phyloP scores from a whole-genome alignment of 2,888 invertebrate species.

The Ectemnius lituratus region DNA sequence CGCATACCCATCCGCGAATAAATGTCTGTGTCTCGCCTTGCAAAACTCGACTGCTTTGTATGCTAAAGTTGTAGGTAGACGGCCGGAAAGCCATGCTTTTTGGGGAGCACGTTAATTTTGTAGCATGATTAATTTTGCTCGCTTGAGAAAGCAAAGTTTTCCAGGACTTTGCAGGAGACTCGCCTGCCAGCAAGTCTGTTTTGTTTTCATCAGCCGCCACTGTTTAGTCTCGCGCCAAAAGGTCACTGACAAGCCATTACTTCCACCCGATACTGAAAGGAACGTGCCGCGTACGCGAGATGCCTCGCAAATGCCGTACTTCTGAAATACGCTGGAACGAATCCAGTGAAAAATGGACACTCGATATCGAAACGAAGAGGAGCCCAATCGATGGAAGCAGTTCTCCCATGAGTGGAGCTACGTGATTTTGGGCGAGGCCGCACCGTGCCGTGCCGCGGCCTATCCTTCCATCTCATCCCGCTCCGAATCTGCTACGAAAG shows the following conservation, averaged over 20 bases:
- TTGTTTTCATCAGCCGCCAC: constrained; percentile 62
- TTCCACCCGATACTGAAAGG: constrained; percentile 47
- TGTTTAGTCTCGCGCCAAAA: constrained; percentile 61
- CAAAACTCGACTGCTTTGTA: too few species aligned
- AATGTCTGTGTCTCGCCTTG: too few species aligned
- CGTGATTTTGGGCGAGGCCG: constrained; percentile 46
- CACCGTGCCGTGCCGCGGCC: constrained; percentile 23
- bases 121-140: constrained; percentile 33
- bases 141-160: constrained; percentile 5
- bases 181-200: constrained; percentile 46
- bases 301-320: constrained; percentile 16
- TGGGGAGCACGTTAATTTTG: constrained; percentile 28
- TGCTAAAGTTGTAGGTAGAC: too few species aligned
- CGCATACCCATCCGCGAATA: too few species aligned
- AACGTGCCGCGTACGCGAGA: constrained; percentile 24
- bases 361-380: constrained; percentile 15
- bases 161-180: constrained; percentile 5
- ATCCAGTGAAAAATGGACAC: constrained; percentile 43
- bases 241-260: constrained; percentile 51
- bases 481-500: constrained; percentile 60
- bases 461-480: constrained; percentile 59
- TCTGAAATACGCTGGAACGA: constrained; percentile 4
- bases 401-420: constrained; percentile 35
- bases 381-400: constrained; percentile 11
- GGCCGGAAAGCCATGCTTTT: not conserved